These are phyloP conservation scores for Cynopterus brachyotis DNA, from an alignment of 2,113 vertebrate species.

Conservation along the genomic window DNA sequence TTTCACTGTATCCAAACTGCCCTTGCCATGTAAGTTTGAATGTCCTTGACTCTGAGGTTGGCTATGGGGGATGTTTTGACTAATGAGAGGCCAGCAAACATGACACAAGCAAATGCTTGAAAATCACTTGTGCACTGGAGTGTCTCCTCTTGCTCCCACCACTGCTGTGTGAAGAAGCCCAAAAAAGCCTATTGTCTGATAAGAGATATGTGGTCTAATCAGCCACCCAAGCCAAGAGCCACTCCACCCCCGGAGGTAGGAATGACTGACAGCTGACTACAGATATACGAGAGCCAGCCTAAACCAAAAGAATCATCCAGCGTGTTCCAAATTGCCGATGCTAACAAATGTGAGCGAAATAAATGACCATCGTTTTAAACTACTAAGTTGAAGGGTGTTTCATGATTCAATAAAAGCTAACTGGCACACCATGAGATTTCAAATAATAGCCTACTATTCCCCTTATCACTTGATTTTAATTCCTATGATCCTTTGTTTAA, in stretches of 20 bases:
- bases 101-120: not conserved
- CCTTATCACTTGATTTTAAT: not conserved
- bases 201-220: not conserved
- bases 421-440: not conserved
- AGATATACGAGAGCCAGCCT: not conserved
- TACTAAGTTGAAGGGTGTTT: not conserved
- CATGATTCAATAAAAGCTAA: not conserved
- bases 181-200: not conserved
- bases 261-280: not conserved
- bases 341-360: not conserved
- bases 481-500: not conserved
- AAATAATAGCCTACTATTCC: not conserved
- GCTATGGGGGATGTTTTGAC: not conserved
- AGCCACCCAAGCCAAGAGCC: not conserved
- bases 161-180: not conserved
- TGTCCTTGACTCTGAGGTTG: not conserved
- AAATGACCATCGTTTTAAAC: not conserved
- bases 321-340: not conserved
- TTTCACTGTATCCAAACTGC: not conserved
- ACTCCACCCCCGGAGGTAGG: not conserved
- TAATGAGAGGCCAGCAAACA: not conserved
- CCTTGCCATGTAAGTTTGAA: not conserved
- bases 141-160: not conserved
- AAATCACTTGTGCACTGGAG: not conserved
- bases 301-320: not conserved